These are phyloP conservation scores for Drusus annulatus DNA, from an alignment of 1,140 invertebrate genomes.

Conservation along the genomic window DNA sequence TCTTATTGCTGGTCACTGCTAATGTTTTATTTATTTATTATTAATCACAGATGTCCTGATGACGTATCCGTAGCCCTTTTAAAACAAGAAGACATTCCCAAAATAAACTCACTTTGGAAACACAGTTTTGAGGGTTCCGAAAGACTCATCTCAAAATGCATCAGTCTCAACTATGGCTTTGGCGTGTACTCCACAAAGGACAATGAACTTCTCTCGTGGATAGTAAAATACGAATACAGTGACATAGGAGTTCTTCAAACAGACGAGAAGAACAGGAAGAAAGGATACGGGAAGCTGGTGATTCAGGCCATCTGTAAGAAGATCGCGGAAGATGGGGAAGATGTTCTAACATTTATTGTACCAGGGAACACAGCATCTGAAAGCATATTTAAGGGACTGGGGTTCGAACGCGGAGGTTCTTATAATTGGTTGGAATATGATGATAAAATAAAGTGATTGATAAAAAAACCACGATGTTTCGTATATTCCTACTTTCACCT, in stretches of 20 bases:
- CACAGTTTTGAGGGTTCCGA: conserved; percentile 59
- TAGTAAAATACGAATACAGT: conserved; percentile 60
- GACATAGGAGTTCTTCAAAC: conserved; percentile 61
- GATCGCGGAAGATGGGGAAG: conserved; percentile 60
- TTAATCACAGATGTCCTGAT: conserved; percentile 9
- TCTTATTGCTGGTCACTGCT: too few relatives aligned
- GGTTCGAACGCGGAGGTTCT: conserved; percentile 54
- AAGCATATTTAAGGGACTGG: conserved; percentile 59
- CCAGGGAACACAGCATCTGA: conserved; percentile 59
- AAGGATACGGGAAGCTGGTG: conserved; percentile 60
- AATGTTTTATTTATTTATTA: too few relatives aligned
- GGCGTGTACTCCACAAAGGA: conserved; percentile 60
- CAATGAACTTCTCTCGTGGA: conserved; percentile 60
- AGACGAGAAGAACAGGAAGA: conserved; percentile 59
- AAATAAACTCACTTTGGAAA: conserved; percentile 60
- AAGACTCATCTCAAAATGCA: conserved; percentile 57
- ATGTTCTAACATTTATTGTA: conserved; percentile 58
- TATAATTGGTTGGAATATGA: conserved; percentile 49
- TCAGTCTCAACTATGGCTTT: conserved; percentile 60
- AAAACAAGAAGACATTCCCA: conserved; percentile 51
- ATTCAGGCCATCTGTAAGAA: conserved; percentile 58
- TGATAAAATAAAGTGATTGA: not conserved
- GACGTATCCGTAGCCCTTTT: conserved; percentile 60
- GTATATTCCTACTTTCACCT: too few relatives aligned
- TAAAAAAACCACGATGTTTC: too few relatives aligned